Percentiles rank a stretch among this genome's conserved stretches.
These are phyloP conservation scores for Harpagifer antarcticus DNA, from an alignment of 2,797 vertebrate genomes.

Conservation along the genomic window DNA sequence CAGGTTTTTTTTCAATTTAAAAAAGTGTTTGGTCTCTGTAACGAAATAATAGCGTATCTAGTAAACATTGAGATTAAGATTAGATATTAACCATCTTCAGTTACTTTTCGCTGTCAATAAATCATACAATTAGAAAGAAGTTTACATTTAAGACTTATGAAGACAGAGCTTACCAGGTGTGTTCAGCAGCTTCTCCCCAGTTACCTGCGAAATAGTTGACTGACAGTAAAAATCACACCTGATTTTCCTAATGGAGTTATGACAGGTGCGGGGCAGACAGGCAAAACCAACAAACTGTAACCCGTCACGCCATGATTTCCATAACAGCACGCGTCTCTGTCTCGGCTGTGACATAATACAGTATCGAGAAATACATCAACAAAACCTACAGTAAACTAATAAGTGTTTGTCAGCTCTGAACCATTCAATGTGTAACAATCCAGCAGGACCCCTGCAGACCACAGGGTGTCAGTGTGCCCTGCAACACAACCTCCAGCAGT, in stretches of 20 bases:
- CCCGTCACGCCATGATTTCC: conserved; percentile 38
- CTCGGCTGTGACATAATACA: neutral
- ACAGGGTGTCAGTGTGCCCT: conserved; percentile 57
- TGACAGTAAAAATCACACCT: neutral
- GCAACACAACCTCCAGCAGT: neutral
- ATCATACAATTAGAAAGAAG: neutral
- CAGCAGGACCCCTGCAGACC: conserved; percentile 14
- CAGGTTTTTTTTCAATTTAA: neutral
- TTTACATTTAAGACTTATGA: neutral
- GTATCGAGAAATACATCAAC: neutral
- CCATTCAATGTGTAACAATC: neutral
- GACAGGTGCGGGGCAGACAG: conserved; percentile 7
- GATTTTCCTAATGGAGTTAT: conserved; percentile 52
- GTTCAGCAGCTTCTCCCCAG: neutral
- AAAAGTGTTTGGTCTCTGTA: neutral
- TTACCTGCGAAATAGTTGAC: neutral
- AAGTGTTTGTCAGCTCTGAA: neutral
- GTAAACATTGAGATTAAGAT: neutral
- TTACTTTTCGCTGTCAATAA: neutral
- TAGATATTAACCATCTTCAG: neutral
- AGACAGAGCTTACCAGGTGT: conserved; percentile 24
- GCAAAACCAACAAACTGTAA: conserved; percentile 36
- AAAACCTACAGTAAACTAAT: neutral
- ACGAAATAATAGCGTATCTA: neutral
- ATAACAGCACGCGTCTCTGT: neutral